A percentile compares a stretch with the other conserved stretches of the same genome.
These are phyloP conservation scores for Diplolepis rosae DNA, from an alignment of 2,888 invertebrate genomes.

Conservation along the genomic window DNA sequence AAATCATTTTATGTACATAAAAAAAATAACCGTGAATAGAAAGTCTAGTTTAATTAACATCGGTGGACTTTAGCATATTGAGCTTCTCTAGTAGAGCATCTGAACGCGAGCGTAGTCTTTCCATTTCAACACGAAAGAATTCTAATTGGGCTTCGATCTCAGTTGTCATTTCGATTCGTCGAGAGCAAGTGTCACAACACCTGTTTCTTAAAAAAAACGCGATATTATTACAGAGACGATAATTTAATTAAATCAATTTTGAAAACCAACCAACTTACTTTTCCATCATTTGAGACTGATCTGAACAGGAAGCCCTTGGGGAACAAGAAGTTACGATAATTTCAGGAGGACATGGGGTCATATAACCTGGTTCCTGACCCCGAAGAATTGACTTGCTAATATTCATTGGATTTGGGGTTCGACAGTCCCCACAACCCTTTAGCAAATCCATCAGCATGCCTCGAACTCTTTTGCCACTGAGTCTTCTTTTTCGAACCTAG, in stretches of 20 bases:
- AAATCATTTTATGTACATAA: conserved; percentile 52
- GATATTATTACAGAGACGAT: not conserved
- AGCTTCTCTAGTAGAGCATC: conserved; percentile 64
- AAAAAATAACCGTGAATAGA: conserved; percentile 26
- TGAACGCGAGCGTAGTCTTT: conserved; percentile 62
- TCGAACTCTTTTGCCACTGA: conserved; percentile 64
- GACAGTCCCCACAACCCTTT: conserved; percentile 66
- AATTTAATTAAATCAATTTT: not conserved
- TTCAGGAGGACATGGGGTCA: not conserved
- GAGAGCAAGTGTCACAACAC: conserved; percentile 34
- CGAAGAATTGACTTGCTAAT: not conserved
- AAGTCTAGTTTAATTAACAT: conserved; percentile 14
- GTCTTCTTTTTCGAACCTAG: conserved; percentile 61
- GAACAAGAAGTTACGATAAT: conserved; percentile 29
- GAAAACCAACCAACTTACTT: conserved; percentile 43
- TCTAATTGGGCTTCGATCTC: conserved; percentile 62
- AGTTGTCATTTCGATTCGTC: conserved; percentile 50
- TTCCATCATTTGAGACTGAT: conserved; percentile 35
- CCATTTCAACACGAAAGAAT: conserved; percentile 61
- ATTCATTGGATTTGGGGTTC: conserved; percentile 46
- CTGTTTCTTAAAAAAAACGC: conserved; percentile 29
- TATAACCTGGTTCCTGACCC: not conserved
- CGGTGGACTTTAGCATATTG: conserved; percentile 45
- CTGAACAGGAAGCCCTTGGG: conserved; percentile 38
- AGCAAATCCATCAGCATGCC: conserved; percentile 65